phyloP scores from a whole-genome alignment of 2,888 invertebrate genomes.

The Chironomus tentans region DNA sequence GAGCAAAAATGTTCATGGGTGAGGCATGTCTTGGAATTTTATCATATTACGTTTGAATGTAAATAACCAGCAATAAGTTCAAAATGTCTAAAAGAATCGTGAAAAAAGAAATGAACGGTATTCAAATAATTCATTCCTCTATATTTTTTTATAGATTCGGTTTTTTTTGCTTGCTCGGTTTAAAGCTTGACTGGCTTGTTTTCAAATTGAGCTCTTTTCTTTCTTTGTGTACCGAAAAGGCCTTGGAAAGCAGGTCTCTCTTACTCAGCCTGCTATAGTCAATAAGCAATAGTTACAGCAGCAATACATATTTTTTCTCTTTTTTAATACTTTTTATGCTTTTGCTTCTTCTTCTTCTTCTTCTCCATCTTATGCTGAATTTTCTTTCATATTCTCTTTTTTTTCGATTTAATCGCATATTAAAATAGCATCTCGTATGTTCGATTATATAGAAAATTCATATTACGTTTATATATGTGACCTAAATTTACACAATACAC shows the following conservation, averaged over 20 bases:
- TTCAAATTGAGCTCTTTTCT: neutral
- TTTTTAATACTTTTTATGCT: neutral
- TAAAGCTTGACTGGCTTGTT: neutral
- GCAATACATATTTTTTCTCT: neutral
- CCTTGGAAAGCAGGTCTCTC: neutral
- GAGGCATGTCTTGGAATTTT: too few relatives aligned
- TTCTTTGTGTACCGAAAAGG: neutral
- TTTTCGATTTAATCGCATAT: constrained; percentile 13
- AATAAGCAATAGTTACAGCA: neutral
- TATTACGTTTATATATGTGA: constrained; percentile 8
- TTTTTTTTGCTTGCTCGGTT: neutral
- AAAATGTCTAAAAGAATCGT: neutral
- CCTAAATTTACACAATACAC: constrained; percentile 11
- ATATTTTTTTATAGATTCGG: too few relatives aligned
- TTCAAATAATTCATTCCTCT: neutral
- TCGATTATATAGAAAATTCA: neutral
- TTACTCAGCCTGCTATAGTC: neutral
- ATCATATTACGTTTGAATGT: neutral
- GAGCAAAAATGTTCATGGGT: too few relatives aligned
- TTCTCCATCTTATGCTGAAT: neutral
- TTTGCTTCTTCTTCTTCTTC: neutral
- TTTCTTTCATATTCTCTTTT: neutral
- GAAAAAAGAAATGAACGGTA: neutral
- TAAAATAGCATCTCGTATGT: constrained; percentile 9
- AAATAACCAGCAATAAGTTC: neutral